Conservation (phyloP, 2,797 vertebrate genomes). For the Paramormyrops hopkinsi region DNA sequence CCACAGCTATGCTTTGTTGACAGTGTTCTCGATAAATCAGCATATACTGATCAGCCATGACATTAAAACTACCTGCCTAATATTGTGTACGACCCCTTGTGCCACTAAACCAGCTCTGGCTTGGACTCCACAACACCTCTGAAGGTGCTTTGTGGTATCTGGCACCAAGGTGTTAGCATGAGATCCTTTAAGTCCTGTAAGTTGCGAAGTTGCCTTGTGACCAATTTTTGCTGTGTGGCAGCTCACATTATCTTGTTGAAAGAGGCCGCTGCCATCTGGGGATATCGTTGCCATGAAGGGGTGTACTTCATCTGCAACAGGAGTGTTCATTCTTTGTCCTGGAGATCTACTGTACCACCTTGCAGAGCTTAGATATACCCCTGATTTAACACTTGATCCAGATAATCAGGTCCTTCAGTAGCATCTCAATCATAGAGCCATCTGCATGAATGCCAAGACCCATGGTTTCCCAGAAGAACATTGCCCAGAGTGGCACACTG, state of each 20-base stretch:
- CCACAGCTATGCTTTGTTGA: background rate
- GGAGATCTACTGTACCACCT: background rate
- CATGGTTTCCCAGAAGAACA: no score
- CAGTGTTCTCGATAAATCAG: background rate
- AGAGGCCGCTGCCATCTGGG: background rate
- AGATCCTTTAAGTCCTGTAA: no score
- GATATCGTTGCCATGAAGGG: background rate
- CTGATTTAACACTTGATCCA: background rate
- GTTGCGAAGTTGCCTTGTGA: no score
- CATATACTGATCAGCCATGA: background rate
- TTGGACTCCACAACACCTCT: background rate
- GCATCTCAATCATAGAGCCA: no score
- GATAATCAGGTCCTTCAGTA: no score
- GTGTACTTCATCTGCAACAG: background rate
- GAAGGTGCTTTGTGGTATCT: background rate
- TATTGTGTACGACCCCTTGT: background rate
- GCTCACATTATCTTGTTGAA: background rate
- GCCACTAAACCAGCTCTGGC: background rate
- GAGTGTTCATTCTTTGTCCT: background rate
- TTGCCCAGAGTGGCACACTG: no score
- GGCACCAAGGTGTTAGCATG: no score
- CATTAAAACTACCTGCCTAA: background rate
- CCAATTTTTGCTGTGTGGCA: background rate
- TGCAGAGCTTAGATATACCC: background rate
- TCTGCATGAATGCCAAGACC: no score